Base-by-base conservation (phyloP, 2,888 invertebrate species). In the Drosophila putrida region DNA sequence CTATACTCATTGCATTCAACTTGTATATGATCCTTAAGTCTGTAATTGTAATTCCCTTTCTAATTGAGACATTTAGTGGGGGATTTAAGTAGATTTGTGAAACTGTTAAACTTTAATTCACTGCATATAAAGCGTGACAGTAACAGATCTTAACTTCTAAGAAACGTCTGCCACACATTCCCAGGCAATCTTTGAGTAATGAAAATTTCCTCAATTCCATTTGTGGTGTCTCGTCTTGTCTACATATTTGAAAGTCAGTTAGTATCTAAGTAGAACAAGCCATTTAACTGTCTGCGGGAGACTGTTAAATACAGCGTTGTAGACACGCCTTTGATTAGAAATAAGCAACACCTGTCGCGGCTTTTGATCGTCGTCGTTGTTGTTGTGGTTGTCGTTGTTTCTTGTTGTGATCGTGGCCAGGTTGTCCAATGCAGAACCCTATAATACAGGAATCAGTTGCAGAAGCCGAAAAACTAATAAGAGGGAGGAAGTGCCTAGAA, bases 291-390 rank as follows among this genome's bases (percentile, higher is more conserved):
- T 84, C 83, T 68, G 77, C 80, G 83, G 84, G 75, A 78, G 78
- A 80, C 71, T 59, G 69, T 53, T 67, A 67, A 75, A 46, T 72
- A 75, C 66, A 61, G 65, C 68, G 71, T 51, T 41, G 38, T 50
- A 63, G 81, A 72, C 83, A 86, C 83, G 83, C 83, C 83, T 86
- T 75, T 75, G 83, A 84, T 84, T 86, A 86, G 83, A 83, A 82
- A 74, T 68, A 76, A 73, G 76, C 70, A 80, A 83, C 83, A 84
- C 86, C 83, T 84, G 83, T 81, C 86, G 83, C 81, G 44, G 43
- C 76, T 68, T 75, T 82, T 82, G 82, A 84, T 82, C 62, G 70
- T 60, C 50, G 49, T 60, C 39, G 61, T 61, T 50, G 15, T 51
- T 60, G 9, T 28, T 46, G 43, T 46, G 35, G 20, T 36, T 39